Percentiles rank a stretch among this genome's conserved stretches.
Conservation (phyloP, 2,888 invertebrate genomes). For the Scaptodrosophila latifasciaeformis region DNA sequence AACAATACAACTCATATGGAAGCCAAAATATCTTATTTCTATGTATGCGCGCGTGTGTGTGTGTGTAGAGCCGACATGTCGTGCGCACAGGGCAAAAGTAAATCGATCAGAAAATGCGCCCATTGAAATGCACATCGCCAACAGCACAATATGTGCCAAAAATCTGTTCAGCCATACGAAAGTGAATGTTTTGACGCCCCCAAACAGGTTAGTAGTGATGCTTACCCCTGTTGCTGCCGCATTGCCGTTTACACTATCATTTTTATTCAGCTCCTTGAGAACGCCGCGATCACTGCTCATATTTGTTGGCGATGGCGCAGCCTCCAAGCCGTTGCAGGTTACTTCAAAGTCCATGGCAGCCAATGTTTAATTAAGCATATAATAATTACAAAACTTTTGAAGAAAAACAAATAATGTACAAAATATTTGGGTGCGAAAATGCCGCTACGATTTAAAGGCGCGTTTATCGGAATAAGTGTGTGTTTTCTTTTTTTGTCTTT, state of each 20-base stretch:
- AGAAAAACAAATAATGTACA: too few relatives aligned
- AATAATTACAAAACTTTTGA: too few relatives aligned
- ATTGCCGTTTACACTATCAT: constrained; percentile 42
- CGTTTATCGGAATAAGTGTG: too few relatives aligned
- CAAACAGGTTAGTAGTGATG: constrained; percentile 8
- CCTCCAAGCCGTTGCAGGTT: neutral
- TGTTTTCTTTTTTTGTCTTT: too few relatives aligned
- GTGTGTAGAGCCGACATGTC: neutral
- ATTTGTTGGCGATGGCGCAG: constrained; percentile 4
- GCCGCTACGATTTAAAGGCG: too few relatives aligned
- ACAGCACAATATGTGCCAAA: neutral
- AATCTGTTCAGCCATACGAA: constrained; percentile 7
- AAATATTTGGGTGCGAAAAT: too few relatives aligned
- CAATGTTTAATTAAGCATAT: too few relatives aligned
- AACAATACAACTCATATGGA: too few relatives aligned
- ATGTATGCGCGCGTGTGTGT: neutral
- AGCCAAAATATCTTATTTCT: too few relatives aligned
- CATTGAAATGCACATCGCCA: too few relatives aligned
- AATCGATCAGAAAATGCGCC: neutral
- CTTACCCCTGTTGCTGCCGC: constrained; percentile 7
- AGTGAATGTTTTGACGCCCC: constrained; percentile 37
- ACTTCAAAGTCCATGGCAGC: neutral
- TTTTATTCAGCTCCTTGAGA: constrained; percentile 59
- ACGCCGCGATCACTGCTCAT: constrained; percentile 41
- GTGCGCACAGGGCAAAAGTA: constrained; percentile 7